Base-by-base conservation (phyloP, 2,113 vertebrate species). In the Condylura cristata region DNA sequence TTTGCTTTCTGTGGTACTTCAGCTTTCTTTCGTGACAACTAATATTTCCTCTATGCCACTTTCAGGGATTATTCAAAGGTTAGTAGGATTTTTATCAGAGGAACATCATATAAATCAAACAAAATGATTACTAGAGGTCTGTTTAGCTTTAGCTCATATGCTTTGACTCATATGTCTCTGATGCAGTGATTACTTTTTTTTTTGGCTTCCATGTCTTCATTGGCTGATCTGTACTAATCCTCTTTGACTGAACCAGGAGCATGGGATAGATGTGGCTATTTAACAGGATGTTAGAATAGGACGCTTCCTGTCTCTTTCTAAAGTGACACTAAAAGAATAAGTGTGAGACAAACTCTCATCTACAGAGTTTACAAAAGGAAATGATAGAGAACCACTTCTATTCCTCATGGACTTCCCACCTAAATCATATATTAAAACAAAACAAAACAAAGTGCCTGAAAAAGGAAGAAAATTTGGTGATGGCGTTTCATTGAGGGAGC, bases 11-110 rank as follows among this genome's bases (percentile, higher is more conserved):
- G 8, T 82, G n/a, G 41, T 86, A 48, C 26, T 91, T 65, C 1
- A 92, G 34, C 89, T 95, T 95, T 75, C 46, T n/a, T 68, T 80
- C 86, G 60, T 90, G 34, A 79, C 71, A 61, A 41, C 30, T 81
- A 82, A 79, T 39, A 89, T 46, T 91, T 76, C 18, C 30, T 93
- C 10, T 86, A 22, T 61, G 18, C 61, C 24, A 80, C 17, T 90
- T 95, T 93, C 44, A 92, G 66, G n/a, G 39, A 92, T 41, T 90
- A 51, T 41, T 68, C 26, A 93, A 95, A 72, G 4, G 26, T 56
- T 58, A 81, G 39, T 26, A 79, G 39, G 22, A 76, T 88, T 90
- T 81, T 65, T 44, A 26, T 22, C 60, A 26, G 20, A 90, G 51
- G 30, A 80, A 89, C 65, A 24, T 58, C 46, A 13, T 85, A 17